These are phyloP conservation scores for Heliornis fulica DNA, from an alignment of 2,113 vertebrate species.

Conservation along the genomic window DNA sequence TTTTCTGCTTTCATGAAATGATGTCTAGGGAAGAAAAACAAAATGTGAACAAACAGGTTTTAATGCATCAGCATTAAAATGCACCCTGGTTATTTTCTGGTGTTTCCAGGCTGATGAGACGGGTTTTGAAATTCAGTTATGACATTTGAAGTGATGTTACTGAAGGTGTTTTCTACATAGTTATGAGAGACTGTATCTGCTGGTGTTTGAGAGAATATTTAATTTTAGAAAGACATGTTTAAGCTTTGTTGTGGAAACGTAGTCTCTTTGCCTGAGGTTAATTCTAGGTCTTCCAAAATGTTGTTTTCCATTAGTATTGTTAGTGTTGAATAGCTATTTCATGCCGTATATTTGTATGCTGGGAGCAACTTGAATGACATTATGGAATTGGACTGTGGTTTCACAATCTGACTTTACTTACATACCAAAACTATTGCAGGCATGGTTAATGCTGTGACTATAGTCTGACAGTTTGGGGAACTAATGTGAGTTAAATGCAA, in stretches of 20 bases:
- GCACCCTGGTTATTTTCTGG: neutral
- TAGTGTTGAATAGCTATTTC: neutral
- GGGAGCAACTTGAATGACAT: neutral
- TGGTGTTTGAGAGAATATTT: neutral
- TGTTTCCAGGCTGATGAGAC: neutral
- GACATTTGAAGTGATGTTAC: neutral
- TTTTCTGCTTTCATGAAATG: neutral
- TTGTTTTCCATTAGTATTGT: neutral
- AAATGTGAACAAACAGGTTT: neutral
- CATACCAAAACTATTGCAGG: neutral
- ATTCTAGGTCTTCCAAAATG: neutral
- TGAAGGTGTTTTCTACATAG: neutral
- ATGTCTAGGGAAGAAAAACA: neutral
- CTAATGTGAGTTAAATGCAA: neutral
- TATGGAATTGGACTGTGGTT: neutral
- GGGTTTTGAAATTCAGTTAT: neutral
- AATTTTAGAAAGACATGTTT: neutral
- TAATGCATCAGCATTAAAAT: neutral
- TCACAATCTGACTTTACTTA: neutral
- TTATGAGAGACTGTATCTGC: neutral
- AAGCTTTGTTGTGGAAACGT: neutral
- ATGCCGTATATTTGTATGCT: neutral
- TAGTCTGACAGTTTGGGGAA: neutral
- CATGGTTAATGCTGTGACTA: neutral
- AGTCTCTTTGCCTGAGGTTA: neutral